phyloP scores from a whole-genome alignment of 2,113 vertebrate species.

The Sinocyclocheilus anshuiensis region DNA sequence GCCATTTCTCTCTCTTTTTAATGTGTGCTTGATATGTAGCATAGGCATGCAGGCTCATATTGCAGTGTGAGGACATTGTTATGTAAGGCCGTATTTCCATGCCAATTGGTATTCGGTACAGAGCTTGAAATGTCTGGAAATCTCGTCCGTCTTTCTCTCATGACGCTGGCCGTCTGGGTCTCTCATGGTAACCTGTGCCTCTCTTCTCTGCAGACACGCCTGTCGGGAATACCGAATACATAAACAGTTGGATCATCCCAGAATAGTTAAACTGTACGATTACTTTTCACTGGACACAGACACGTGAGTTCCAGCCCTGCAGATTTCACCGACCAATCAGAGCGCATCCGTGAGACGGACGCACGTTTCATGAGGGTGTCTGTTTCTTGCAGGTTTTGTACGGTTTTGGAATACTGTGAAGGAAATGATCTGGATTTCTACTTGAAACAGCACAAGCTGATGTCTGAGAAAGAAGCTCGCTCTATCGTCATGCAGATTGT shows the following conservation, averaged over 20 bases:
- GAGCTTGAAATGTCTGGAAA: conserved; percentile 41
- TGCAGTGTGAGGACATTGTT: conserved; percentile 14
- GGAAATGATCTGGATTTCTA: conserved; percentile 99
- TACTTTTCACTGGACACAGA: conserved; percentile 99
- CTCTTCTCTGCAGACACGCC: conserved; percentile 82
- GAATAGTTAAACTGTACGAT: conserved; percentile 99
- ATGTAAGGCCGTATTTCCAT: conserved; percentile 37
- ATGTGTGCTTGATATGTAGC: background rate
- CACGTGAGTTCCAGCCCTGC: conserved; percentile 82
- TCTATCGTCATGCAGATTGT: conserved; percentile 99
- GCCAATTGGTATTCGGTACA: conserved; percentile 54
- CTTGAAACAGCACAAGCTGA: conserved; percentile 74
- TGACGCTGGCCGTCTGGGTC: conserved; percentile 38
- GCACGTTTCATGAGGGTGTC: background rate
- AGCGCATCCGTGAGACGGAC: background rate
- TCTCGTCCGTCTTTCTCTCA: conserved; percentile 49
- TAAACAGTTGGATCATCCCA: conserved; percentile 98
- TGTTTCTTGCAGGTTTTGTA: conserved; percentile 87
- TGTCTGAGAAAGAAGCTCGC: conserved; percentile 97
- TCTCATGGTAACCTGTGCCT: conserved; percentile 50
- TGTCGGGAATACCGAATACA: conserved; percentile 99
- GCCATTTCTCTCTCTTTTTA: background rate
- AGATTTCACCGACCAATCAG: background rate
- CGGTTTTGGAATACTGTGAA: conserved; percentile 99
- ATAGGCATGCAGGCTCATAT: conserved; percentile 9